A percentile compares a stretch with the other conserved stretches of the same genome.
These are phyloP conservation scores for Mormyrops boulengeri DNA, from an alignment of 2,797 vertebrate species.

Conservation along the genomic window DNA sequence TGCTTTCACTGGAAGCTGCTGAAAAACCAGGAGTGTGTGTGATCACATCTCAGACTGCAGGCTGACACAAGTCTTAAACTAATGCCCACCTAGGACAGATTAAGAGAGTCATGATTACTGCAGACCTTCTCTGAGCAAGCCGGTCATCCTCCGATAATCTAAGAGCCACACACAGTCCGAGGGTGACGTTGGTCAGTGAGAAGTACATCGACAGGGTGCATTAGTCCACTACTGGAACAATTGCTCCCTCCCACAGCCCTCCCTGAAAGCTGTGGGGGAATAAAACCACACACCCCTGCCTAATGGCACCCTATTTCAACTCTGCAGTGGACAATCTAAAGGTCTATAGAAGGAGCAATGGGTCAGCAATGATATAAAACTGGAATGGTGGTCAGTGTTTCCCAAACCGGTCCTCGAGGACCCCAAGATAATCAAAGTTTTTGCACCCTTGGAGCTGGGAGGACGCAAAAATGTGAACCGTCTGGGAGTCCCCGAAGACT, in stretches of 20 bases:
- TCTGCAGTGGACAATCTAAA: not conserved
- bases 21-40: not conserved
- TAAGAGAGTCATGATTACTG: not conserved
- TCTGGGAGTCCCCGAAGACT: not conserved
- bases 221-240: not conserved
- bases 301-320: not conserved
- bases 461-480: not conserved
- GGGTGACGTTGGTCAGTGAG: slow-evolving; percentile 9
- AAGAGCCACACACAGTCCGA: not conserved
- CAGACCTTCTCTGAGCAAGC: not conserved
- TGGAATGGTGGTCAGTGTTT: not conserved
- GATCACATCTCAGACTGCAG: not conserved
- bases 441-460: not conserved
- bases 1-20: not conserved
- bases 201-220: not conserved
- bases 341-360: not conserved
- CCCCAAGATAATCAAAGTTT: not conserved
- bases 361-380: not conserved
- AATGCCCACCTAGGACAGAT: not conserved
- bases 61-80: not conserved
- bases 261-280: not conserved
- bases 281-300: not conserved
- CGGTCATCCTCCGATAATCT: not conserved
- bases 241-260: not conserved
- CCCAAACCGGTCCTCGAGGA: not conserved